Percentiles rank a stretch among this genome's conserved stretches.
Conservation (phyloP, 2,888 invertebrate species). For the Dicyrtomina minuta region DNA sequence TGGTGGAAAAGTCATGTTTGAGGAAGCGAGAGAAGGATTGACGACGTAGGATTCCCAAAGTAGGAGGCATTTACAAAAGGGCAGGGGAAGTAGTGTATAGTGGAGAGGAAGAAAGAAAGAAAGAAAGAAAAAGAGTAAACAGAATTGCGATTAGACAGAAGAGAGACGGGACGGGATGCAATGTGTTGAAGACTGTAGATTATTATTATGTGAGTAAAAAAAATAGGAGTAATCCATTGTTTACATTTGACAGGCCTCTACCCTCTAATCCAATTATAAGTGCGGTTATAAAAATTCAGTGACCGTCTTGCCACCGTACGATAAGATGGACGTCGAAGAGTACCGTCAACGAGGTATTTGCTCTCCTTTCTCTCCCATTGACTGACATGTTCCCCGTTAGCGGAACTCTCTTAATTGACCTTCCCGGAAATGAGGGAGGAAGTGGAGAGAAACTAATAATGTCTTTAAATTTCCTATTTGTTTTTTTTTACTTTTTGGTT, state of each 20-base stretch:
- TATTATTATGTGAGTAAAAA: neutral
- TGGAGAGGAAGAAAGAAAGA: neutral
- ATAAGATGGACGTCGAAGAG: conserved; percentile 56
- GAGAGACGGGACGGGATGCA: neutral
- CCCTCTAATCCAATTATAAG: conserved; percentile 53
- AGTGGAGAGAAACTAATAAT: conserved; percentile 9
- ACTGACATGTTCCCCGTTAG: neutral
- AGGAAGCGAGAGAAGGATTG: too few species aligned
- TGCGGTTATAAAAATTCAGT: conserved; percentile 49
- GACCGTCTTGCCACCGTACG: conserved; percentile 40
- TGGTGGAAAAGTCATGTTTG: too few species aligned
- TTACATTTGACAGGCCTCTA: conserved; percentile 53
- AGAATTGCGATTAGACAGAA: neutral
- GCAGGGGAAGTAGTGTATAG: too few species aligned
- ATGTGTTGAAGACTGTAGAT: neutral
- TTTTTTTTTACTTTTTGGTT: conserved; percentile 8
- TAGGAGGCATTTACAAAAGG: too few species aligned
- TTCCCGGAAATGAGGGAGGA: conserved; percentile 36
- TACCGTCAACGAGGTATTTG: conserved; percentile 55
- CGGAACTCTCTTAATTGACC: conserved; percentile 39
- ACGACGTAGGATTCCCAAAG: too few species aligned
- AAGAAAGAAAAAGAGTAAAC: conserved; percentile 12
- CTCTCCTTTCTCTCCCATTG: conserved; percentile 32
- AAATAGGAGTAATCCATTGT: conserved; percentile 42
- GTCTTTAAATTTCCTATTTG: conserved; percentile 18